Evolutionary conservation across 2,797 vertebrate species (phyloP).

Genomic region (Ataeniobius toweri): DNA sequence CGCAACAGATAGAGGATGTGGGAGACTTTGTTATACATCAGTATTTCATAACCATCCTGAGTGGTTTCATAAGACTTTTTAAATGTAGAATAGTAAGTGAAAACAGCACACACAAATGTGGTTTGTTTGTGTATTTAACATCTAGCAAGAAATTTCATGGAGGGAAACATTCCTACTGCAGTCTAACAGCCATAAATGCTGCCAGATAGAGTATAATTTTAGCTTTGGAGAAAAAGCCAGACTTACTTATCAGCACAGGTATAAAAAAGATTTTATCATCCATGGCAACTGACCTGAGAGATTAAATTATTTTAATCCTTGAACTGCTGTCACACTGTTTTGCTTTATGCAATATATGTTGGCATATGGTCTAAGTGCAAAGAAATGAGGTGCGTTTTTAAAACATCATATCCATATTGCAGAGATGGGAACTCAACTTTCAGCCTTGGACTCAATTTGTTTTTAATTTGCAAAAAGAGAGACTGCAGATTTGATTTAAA

Average conservation of each 20-base stretch:
- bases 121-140: not conserved
- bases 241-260: not conserved
- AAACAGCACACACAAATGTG: constrained; percentile 3
- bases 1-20: constrained; percentile 21
- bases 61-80: constrained; percentile 45
- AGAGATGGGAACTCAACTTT: not conserved
- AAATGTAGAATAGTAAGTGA: constrained; percentile 1
- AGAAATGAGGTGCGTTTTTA: not conserved
- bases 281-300: not conserved
- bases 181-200: no score
- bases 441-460: not conserved
- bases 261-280: not conserved
- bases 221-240: not conserved
- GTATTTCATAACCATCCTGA: constrained; percentile 64
- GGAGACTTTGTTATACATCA: constrained; percentile 60
- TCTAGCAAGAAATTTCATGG: constrained; percentile 2
- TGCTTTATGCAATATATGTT: not conserved
- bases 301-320: not conserved
- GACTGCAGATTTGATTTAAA: no score
- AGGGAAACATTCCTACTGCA: not conserved
- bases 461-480: not conserved
- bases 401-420: not conserved
- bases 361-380: not conserved
- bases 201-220: not conserved
- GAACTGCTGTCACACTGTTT: not conserved